phyloP scores from a whole-genome alignment of 1,140 invertebrate genomes.

The Ephestia elutella region DNA sequence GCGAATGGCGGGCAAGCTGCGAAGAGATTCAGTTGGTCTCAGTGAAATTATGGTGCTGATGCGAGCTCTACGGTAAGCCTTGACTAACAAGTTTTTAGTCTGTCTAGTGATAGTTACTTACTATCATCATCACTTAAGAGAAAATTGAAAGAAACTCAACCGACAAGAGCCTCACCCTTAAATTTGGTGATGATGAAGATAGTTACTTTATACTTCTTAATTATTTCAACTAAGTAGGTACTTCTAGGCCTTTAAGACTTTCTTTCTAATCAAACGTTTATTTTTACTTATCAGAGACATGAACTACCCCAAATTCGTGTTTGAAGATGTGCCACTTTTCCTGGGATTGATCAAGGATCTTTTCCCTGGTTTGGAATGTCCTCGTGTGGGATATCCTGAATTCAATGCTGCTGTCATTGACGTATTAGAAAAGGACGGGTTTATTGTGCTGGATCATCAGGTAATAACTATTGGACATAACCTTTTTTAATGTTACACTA shows the following conservation, averaged over 20 bases:
- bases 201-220: no score
- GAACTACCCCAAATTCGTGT: slow-evolving; percentile 94
- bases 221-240: no score
- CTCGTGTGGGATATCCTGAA: slow-evolving; percentile 87
- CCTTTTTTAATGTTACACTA: no score
- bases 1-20: slow-evolving; percentile 91
- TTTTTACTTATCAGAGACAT: slow-evolving; percentile 79
- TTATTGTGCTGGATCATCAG: slow-evolving; percentile 84
- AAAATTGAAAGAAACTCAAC: no score
- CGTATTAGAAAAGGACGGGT: slow-evolving; percentile 79
- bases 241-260: no score
- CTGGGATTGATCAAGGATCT: slow-evolving; percentile 90
- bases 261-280: no score
- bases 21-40: slow-evolving; percentile 82
- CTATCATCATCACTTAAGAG: no score
- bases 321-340: slow-evolving; percentile 92
- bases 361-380: slow-evolving; percentile 92
- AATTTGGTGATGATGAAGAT: no score
- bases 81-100: no score
- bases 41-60: slow-evolving; percentile 90
- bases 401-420: slow-evolving; percentile 86
- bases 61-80: slow-evolving; percentile 82
- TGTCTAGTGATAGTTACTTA: no score
- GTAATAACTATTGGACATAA: no score
- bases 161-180: no score